Evolutionary conservation across 2,797 vertebrate genomes (phyloP), one percentile per base, ranked within the genome.

Genomic region (Clarias platycephalus): DNA sequence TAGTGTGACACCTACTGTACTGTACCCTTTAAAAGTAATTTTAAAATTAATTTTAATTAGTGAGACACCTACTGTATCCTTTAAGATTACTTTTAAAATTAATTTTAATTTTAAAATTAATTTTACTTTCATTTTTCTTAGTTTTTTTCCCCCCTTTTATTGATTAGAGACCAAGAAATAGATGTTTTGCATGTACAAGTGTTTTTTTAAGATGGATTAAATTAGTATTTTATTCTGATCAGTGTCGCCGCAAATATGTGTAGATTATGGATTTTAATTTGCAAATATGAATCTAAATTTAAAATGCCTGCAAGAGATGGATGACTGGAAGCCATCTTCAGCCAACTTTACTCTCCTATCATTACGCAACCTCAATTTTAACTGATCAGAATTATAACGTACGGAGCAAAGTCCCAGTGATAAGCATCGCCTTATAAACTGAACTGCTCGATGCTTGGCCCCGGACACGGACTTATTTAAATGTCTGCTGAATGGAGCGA

Each of bases 401-500:
- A 24, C 12, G 57, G 49, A 24, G 34, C 34, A 55, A 81, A 68
- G 79, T 81, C 26, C 44, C 55, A 57, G 6, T 34, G 20, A 67
- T 31, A 81, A 81, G 57, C 3, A 6, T 68, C 57, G 22, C 6
- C 15, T 44, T 63, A 26, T 79, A 79, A 63, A 79, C 58, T n/a
- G n/a, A 57, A 57, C 72, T 20, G 26, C 53, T 31, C 57, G 49
- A 57, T 28, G 8, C 34, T 12, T 18, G 40, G 40, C 20, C 63
- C 28, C 22, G 28, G 60, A 40, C 60, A 63, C 8, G 34, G 22
- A 13, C 6, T 57, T 31, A 66, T 87, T 85, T 3, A 81, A 18
- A 67, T 88, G 90, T 77, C 10, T 66, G 5, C 8, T 81, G 80
- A 86, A 87, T 49, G 44, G 28, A 58, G 84, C 80, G 82, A 82